These are phyloP conservation scores for Aramus guarauna DNA, from an alignment of 2,113 vertebrate species.

Conservation along the genomic window DNA sequence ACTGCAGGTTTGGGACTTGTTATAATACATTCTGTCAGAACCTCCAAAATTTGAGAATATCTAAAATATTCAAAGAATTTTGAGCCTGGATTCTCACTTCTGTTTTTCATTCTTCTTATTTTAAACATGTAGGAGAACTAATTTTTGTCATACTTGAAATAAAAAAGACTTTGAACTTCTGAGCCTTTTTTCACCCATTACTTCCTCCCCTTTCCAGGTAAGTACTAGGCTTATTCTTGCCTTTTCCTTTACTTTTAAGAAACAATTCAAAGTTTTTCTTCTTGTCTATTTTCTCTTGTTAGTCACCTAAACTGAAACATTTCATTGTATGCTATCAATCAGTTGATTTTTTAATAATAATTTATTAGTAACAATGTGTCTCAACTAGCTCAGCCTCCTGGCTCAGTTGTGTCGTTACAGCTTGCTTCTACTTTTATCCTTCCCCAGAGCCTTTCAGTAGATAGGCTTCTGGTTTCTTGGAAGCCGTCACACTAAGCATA, in stretches of 20 bases:
- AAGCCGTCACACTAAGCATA: neutral
- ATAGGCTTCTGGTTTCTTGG: neutral
- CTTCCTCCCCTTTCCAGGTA: neutral
- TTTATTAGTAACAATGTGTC: neutral
- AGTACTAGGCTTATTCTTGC: neutral
- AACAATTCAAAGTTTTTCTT: neutral
- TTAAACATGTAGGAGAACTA: neutral
- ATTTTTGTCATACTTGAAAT: neutral
- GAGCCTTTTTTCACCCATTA: neutral
- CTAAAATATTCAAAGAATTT: neutral
- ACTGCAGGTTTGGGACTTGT: neutral
- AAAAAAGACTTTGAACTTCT: neutral
- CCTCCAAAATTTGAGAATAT: neutral
- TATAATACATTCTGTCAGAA: neutral
- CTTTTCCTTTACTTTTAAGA: neutral
- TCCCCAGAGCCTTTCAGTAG: neutral
- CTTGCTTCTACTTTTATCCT: neutral
- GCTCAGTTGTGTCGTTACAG: neutral
- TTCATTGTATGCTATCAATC: neutral
- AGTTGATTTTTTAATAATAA: neutral
- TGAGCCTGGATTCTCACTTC: neutral
- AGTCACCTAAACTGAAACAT: neutral
- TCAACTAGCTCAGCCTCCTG: neutral
- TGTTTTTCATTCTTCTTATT: neutral
- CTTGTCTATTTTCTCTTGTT: neutral